These are phyloP conservation scores for Dryobates pubescens DNA, from an alignment of 2,797 vertebrate species.

Conservation along the genomic window DNA sequence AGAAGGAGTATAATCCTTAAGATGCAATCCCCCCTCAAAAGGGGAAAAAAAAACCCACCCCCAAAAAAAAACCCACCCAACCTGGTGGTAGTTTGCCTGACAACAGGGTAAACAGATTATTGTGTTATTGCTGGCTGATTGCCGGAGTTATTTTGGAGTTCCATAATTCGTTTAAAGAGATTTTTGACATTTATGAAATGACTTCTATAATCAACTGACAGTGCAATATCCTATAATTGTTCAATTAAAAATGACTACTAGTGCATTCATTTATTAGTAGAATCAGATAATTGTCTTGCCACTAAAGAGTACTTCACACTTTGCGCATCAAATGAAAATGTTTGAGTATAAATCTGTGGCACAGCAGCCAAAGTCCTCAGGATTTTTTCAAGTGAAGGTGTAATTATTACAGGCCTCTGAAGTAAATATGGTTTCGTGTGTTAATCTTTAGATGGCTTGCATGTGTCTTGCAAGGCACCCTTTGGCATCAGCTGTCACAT, in stretches of 20 bases:
- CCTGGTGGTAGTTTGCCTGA: constrained; percentile 76
- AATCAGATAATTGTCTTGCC: constrained; percentile 89
- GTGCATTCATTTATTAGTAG: constrained; percentile 90
- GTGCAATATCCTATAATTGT: constrained; percentile 92
- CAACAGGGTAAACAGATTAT: constrained; percentile 85
- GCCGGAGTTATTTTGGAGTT: constrained; percentile 86
- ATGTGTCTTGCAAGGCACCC: constrained; percentile 51
- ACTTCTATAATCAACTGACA: constrained; percentile 85
- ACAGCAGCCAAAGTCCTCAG: constrained; percentile 78
- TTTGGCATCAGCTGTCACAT: constrained; percentile 59
- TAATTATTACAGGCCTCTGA: constrained; percentile 80
- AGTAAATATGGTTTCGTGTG: constrained; percentile 78
- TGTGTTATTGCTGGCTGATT: constrained; percentile 86
- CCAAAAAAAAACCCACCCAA: not conserved
- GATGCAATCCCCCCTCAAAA: constrained; percentile 47
- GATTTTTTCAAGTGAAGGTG: constrained; percentile 79
- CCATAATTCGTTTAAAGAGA: constrained; percentile 94
- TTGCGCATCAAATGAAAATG: constrained; percentile 82
- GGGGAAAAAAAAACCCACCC: not conserved
- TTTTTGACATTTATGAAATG: constrained; percentile 94
- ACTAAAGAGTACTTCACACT: constrained; percentile 89
- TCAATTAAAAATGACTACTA: constrained; percentile 93
- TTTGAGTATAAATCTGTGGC: constrained; percentile 81
- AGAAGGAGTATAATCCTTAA: constrained; percentile 55
- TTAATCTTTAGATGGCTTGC: constrained; percentile 75